These are phyloP conservation scores for Venturia canescens DNA, from an alignment of 1,140 invertebrate genomes.

Conservation along the genomic window DNA sequence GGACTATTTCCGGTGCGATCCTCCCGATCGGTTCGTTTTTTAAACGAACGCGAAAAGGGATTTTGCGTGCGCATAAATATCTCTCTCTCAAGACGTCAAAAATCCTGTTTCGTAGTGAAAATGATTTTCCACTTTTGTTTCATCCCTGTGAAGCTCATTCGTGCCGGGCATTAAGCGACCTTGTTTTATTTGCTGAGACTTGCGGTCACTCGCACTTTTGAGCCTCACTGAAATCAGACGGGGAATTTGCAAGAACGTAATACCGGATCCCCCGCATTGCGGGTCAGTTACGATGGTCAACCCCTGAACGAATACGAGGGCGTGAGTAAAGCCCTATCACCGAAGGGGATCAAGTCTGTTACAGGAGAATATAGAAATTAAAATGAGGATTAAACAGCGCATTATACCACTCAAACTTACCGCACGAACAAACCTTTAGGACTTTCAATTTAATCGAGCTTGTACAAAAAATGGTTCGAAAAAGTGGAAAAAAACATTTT, in stretches of 20 bases:
- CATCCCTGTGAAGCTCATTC: too few relatives aligned
- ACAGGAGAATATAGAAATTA: constrained; percentile 51
- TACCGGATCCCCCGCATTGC: constrained; percentile 38
- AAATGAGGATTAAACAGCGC: constrained; percentile 53
- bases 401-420: constrained; percentile 28
- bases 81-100: too few relatives aligned
- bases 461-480: background rate
- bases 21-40: too few relatives aligned
- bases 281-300: constrained; percentile 52
- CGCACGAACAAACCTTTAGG: background rate
- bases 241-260: background rate
- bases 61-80: too few relatives aligned
- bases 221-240: background rate
- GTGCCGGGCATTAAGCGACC: too few relatives aligned
- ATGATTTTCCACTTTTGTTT: too few relatives aligned
- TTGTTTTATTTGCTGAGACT: background rate
- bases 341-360: constrained; percentile 50
- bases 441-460: constrained; percentile 40
- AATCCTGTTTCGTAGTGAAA: too few relatives aligned
- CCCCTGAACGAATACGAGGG: constrained; percentile 40
- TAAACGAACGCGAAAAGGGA: too few relatives aligned
- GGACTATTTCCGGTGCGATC: background rate
- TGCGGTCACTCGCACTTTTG: constrained; percentile 11
- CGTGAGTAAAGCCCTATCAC: constrained; percentile 51
- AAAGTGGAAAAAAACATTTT: too few relatives aligned